Evolutionary conservation across 2,113 vertebrate species (phyloP).

Genomic region (Cichladusa arquata): DNA sequence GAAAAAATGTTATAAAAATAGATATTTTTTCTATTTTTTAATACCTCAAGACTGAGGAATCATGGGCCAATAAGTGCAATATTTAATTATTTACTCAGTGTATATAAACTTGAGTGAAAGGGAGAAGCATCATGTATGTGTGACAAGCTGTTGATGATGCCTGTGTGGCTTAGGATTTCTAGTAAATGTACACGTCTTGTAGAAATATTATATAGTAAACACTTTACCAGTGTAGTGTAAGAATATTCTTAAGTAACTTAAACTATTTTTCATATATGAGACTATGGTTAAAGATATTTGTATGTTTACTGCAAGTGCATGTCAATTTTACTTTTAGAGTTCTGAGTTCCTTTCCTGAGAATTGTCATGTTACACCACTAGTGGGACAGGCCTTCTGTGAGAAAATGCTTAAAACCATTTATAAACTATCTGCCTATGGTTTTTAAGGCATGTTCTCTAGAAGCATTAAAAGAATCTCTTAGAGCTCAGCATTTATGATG

Average conservation of each 20-base stretch:
- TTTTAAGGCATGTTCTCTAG: conserved; percentile 26
- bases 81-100: conserved; percentile 92
- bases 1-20: conserved; percentile 84
- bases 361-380: not conserved
- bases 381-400: conserved; percentile 18
- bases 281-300: conserved; percentile 23
- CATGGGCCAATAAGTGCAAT: conserved; percentile 99
- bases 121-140: conserved; percentile 56
- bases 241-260: conserved; percentile 62
- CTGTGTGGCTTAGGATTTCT: conserved; percentile 69
- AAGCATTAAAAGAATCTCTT: conserved; percentile 5
- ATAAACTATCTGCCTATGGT: not conserved
- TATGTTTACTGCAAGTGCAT: conserved; percentile 65
- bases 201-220: conserved; percentile 66
- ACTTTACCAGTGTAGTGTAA: conserved; percentile 63
- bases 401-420: conserved; percentile 11
- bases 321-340: conserved; percentile 70
- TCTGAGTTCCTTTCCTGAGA: conserved; percentile 46
- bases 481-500: not conserved
- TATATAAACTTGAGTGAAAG: conserved; percentile 87
- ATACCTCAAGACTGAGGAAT: conserved; percentile 88
- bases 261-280: conserved; percentile 58
- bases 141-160: conserved; percentile 59
- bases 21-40: conserved; percentile 84
- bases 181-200: conserved; percentile 63